Percentiles rank a stretch among this genome's conserved stretches.
These are phyloP conservation scores for Camelus dromedarius DNA, from an alignment of 2,113 vertebrate genomes.

Conservation along the genomic window DNA sequence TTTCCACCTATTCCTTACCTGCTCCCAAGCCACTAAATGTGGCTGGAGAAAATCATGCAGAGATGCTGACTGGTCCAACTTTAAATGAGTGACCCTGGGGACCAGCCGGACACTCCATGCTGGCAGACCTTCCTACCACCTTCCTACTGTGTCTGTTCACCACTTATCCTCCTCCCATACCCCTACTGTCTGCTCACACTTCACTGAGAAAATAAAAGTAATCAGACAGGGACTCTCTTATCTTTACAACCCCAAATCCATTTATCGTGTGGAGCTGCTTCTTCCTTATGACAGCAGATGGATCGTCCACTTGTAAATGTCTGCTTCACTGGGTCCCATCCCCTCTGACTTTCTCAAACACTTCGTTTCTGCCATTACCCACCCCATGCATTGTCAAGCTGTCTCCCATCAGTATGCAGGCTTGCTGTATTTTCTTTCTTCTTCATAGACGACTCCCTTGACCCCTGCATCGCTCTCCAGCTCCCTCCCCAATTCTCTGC, in stretches of 20 bases:
- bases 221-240: background rate
- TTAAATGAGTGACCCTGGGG: background rate
- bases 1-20: background rate
- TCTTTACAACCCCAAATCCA: background rate
- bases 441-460: background rate
- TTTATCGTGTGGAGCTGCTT: background rate
- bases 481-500: background rate
- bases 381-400: background rate
- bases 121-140: background rate
- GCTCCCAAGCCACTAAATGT: background rate
- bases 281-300: background rate
- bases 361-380: background rate
- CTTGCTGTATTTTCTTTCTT: background rate
- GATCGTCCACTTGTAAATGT: background rate
- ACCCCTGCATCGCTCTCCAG: background rate
- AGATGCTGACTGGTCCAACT: background rate
- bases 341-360: background rate
- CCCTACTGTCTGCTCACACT: background rate
- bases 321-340: background rate
- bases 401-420: too few species aligned
- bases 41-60: background rate
- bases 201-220: slow-evolving; percentile 21
- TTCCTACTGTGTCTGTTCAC: background rate
- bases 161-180: background rate
- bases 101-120: background rate